Evolutionary conservation across 1,140 invertebrate species (phyloP).

Genomic region (Camponotus vicinus): DNA sequence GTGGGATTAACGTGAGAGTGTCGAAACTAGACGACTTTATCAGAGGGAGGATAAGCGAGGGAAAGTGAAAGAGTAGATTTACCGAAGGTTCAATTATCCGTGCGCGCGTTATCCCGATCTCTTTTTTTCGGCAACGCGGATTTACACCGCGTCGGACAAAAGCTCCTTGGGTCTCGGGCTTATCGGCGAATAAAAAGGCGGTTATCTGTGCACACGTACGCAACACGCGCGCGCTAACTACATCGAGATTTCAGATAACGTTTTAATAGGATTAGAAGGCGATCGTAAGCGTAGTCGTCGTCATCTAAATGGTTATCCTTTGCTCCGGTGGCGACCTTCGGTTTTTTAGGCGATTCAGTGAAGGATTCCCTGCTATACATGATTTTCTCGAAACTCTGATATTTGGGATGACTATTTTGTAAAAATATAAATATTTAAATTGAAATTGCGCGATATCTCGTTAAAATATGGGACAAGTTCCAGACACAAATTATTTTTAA

Average conservation of each 20-base stretch:
- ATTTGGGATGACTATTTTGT: background rate
- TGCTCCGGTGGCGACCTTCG: conserved; percentile 26
- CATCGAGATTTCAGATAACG: conserved; percentile 58
- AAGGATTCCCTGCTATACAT: background rate
- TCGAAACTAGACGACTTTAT: conserved; percentile 32
- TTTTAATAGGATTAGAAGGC: conserved; percentile 58
- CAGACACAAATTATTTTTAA: background rate
- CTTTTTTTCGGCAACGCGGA: conserved; percentile 39
- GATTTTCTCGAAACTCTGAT: background rate
- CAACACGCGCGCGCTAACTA: conserved; percentile 2
- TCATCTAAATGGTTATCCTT: conserved; percentile 24
- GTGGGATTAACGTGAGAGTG: conserved; percentile 24
- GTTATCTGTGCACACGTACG: conserved; percentile 46
- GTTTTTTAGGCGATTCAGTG: conserved; percentile 8
- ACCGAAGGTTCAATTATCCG: conserved; percentile 63
- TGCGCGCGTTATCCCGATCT: conserved; percentile 38
- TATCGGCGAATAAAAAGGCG: conserved; percentile 52
- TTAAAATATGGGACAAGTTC: background rate
- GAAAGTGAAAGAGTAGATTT: conserved; percentile 58
- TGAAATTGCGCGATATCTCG: background rate
- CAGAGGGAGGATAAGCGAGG: conserved; percentile 10
- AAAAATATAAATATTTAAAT: background rate
- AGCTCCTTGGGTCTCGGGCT: conserved; percentile 37
- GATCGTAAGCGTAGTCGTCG: conserved; percentile 26
- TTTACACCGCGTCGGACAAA: conserved; percentile 57